A percentile compares a stretch with the other conserved stretches of the same genome.
Conservation (phyloP, 2,888 invertebrate species). For the Catocala nupta region DNA sequence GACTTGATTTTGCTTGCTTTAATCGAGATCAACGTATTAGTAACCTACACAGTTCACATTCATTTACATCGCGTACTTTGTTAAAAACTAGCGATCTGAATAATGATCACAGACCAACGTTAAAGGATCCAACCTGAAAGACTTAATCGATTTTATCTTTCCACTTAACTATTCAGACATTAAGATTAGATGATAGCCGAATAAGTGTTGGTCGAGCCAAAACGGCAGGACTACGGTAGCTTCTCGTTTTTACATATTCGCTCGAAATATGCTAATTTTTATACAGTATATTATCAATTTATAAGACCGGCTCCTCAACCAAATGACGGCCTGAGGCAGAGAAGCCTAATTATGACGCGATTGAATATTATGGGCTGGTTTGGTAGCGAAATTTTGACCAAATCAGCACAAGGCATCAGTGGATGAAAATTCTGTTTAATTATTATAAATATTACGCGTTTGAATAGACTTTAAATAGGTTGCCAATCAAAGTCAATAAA, state of each 20-base stretch:
- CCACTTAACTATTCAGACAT: constrained; percentile 29
- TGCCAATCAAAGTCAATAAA: constrained; percentile 2
- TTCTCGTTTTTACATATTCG: constrained; percentile 17
- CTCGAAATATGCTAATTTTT: constrained; percentile 27
- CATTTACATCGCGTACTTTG: too few relatives aligned
- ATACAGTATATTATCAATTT: constrained; percentile 13
- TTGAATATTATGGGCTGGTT: constrained; percentile 9
- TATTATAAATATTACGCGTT: background rate
- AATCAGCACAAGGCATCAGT: background rate
- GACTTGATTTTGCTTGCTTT: background rate
- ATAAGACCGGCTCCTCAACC: background rate
- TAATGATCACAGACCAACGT: too few relatives aligned
- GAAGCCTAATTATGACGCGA: constrained; percentile 2
- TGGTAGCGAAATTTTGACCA: background rate
- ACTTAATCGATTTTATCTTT: constrained; percentile 11
- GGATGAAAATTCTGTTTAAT: too few relatives aligned
- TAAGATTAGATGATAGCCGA: constrained; percentile 38
- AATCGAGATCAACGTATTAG: constrained; percentile 1
- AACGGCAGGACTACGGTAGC: constrained; percentile 22
- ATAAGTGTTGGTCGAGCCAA: constrained; percentile 19
- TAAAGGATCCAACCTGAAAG: too few relatives aligned
- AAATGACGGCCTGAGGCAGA: constrained; percentile 3
- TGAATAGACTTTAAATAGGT: background rate
- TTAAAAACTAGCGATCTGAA: too few relatives aligned
- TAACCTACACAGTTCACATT: too few relatives aligned